These are phyloP conservation scores for Streblospio benedicti DNA, from an alignment of 1,140 invertebrate species.

Conservation along the genomic window DNA sequence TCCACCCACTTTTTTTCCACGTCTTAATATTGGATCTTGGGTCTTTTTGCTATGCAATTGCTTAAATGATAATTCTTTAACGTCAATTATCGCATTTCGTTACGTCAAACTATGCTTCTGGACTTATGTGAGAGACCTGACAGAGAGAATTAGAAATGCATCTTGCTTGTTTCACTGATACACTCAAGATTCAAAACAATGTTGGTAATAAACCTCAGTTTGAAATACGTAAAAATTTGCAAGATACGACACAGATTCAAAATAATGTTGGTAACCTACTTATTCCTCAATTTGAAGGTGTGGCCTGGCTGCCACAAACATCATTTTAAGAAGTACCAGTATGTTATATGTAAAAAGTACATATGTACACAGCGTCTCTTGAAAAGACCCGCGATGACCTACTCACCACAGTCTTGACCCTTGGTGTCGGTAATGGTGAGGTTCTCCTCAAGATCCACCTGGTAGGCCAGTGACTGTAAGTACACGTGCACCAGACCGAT, in stretches of 20 bases:
- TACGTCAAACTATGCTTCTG: no score
- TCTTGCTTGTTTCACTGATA: no score
- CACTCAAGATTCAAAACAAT: no score
- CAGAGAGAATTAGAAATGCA: no score
- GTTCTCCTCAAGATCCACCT: slow-evolving; percentile 53
- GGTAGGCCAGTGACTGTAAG: slow-evolving; percentile 53
- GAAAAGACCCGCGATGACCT: not conserved
- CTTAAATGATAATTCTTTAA: not conserved
- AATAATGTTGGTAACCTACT: not conserved
- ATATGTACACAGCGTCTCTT: not conserved
- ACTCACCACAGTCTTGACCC: slow-evolving; percentile 45
- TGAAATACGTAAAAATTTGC: no score
- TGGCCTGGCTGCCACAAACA: not conserved
- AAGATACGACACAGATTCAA: not conserved
- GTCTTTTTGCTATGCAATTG: not conserved
- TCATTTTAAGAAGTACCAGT: not conserved
- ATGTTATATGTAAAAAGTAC: not conserved
- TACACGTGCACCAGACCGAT: slow-evolving; percentile 53
- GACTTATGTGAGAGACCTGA: no score
- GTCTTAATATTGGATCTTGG: not conserved
- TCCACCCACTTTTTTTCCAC: not conserved
- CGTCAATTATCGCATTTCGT: no score
- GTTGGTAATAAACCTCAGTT: no score
- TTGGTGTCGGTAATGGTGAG: slow-evolving; percentile 52
- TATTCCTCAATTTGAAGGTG: not conserved